phyloP scores from a whole-genome alignment of 2,113 vertebrate species.

The Cebus imitator region DNA sequence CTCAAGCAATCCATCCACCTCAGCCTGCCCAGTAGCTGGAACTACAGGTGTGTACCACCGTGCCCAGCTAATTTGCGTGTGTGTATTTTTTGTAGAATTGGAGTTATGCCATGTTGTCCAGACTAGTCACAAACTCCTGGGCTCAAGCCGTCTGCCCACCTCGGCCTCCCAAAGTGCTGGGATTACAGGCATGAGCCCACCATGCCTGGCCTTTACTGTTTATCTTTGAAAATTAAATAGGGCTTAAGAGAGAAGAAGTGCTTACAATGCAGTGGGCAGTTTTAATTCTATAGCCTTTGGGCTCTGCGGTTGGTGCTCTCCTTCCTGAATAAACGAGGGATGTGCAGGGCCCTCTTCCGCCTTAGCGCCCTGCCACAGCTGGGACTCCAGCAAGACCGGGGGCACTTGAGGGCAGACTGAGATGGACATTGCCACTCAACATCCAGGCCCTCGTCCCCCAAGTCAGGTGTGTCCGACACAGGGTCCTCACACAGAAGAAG shows the following conservation, averaged over 20 bases:
- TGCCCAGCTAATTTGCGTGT: too few relatives aligned
- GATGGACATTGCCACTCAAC: not conserved
- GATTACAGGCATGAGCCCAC: too few relatives aligned
- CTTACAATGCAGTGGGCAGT: fast-evolving
- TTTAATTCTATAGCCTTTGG: not conserved
- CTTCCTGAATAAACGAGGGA: not conserved
- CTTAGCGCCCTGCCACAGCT: not conserved
- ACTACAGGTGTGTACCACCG: too few relatives aligned
- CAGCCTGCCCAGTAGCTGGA: too few relatives aligned
- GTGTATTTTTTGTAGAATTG: too few relatives aligned
- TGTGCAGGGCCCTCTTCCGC: not conserved
- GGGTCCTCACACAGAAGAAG: not conserved
- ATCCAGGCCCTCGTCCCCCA: not conserved
- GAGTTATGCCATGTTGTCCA: too few relatives aligned
- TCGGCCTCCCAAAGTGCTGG: too few relatives aligned
- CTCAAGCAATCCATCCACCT: too few relatives aligned
- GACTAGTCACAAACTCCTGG: too few relatives aligned
- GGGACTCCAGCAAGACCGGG: too few relatives aligned
- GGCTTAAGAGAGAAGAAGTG: not conserved
- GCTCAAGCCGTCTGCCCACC: too few relatives aligned
- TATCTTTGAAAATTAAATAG: not conserved
- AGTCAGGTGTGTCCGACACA: not conserved
- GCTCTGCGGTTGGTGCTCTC: not conserved
- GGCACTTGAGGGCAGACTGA: too few relatives aligned
- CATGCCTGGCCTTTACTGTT: not conserved